phyloP scores from a whole-genome alignment of 2,888 invertebrate species.

The Pogonocherus hispidulus region DNA sequence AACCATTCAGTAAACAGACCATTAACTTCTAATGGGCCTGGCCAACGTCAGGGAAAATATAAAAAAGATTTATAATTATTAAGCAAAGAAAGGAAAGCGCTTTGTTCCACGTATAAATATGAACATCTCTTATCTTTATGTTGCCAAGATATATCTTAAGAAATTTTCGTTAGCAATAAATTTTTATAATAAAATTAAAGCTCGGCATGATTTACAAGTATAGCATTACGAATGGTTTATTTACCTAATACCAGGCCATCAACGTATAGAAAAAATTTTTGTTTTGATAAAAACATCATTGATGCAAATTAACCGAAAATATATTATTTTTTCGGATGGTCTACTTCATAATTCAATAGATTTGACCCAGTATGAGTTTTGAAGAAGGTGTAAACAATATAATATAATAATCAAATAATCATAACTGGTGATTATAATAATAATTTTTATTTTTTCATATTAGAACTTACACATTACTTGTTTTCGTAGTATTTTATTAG shows the following conservation, averaged over 20 bases:
- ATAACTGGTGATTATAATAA: too few species aligned
- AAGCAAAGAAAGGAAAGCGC: constrained; percentile 20
- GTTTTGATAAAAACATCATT: too few species aligned
- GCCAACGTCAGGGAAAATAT: constrained; percentile 48
- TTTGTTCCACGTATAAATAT: constrained; percentile 8
- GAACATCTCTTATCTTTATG: constrained; percentile 22
- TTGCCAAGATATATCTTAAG: constrained; percentile 3
- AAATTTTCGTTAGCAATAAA: not conserved
- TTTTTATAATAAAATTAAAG: constrained; percentile 18
- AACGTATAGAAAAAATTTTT: too few species aligned
- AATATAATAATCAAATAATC: too few species aligned
- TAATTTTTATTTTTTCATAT: too few species aligned
- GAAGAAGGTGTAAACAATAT: too few species aligned
- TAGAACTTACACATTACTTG: too few species aligned
- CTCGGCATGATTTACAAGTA: constrained; percentile 13
- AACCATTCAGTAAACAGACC: constrained; percentile 55
- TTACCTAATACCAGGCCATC: constrained; percentile 18
- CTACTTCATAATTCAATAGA: too few species aligned
- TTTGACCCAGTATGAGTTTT: too few species aligned
- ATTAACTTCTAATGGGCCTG: constrained; percentile 55
- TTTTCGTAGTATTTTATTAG: too few species aligned
- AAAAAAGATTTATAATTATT: constrained; percentile 50
- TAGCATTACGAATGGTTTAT: constrained; percentile 16
- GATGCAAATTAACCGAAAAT: too few species aligned
- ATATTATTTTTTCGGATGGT: too few species aligned